These are phyloP conservation scores for Melolontha melolontha DNA, from an alignment of 2,888 invertebrate genomes.

Conservation along the genomic window DNA sequence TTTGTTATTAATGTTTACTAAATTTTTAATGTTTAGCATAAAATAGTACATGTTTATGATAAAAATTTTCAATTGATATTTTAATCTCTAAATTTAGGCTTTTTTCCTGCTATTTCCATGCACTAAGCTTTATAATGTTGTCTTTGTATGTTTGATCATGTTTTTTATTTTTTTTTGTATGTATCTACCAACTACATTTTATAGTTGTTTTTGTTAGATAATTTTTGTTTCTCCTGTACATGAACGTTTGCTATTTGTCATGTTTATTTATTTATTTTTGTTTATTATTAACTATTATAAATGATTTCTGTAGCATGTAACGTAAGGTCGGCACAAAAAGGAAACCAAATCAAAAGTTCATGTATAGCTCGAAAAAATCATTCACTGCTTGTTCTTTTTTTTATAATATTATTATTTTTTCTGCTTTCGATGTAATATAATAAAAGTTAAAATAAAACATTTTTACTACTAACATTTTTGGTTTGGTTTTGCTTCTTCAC, in stretches of 20 bases:
- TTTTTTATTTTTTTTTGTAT: constrained; percentile 12
- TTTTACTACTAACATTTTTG: constrained; percentile 43
- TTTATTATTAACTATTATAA: background rate
- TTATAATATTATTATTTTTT: constrained; percentile 8
- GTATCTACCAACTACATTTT: constrained; percentile 26
- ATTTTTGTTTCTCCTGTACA: constrained; percentile 40
- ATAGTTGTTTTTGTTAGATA: constrained; percentile 35
- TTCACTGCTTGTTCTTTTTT: constrained; percentile 35
- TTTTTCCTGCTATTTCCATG: no score
- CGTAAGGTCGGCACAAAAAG: constrained; percentile 29
- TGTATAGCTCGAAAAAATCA: constrained; percentile 35
- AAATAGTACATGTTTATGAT: no score
- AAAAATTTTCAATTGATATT: no score
- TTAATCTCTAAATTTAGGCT: no score
- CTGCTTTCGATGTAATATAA: constrained; percentile 41
- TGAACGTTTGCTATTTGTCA: constrained; percentile 43
- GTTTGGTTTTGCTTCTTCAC: constrained; percentile 46
- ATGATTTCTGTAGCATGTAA: background rate
- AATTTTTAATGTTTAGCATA: no score
- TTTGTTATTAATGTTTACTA: no score
- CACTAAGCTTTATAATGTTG: no score
- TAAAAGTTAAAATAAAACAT: constrained; percentile 38
- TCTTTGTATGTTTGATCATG: no score
- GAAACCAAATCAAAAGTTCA: constrained; percentile 46
- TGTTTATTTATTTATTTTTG: constrained; percentile 17